A percentile compares a stretch with the other conserved stretches of the same genome.
These are phyloP conservation scores for Asbolus verrucosus DNA, from an alignment of 1,140 invertebrate genomes.

Conservation along the genomic window DNA sequence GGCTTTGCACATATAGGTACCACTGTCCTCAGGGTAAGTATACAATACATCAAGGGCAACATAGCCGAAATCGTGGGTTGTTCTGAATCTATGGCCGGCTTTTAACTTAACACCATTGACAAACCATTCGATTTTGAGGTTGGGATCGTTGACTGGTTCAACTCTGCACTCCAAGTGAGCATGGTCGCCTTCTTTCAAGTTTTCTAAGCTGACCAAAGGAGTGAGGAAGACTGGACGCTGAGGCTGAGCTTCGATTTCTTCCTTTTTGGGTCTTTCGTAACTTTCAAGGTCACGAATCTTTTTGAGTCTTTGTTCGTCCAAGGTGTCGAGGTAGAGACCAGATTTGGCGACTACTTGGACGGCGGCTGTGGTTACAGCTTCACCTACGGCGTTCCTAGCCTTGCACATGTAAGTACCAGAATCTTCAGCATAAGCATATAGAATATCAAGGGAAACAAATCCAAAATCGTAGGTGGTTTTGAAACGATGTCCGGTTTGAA, in stretches of 20 bases:
- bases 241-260: conserved; percentile 81
- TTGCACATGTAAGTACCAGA: conserved; percentile 95
- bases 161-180: conserved; percentile 96
- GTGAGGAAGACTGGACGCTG: conserved; percentile 90
- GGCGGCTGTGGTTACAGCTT: conserved; percentile 91
- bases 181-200: conserved; percentile 90
- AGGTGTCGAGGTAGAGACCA: conserved; percentile 85
- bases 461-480: conserved; percentile 96
- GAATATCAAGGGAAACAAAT: conserved; percentile 93
- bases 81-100: conserved; percentile 88
- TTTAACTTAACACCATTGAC: conserved; percentile 84
- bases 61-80: conserved; percentile 96
- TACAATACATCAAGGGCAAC: conserved; percentile 95
- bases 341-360: conserved; percentile 89
- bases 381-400: conserved; percentile 91
- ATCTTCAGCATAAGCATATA: conserved; percentile 97
- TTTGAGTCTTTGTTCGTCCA: conserved; percentile 88
- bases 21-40: conserved; percentile 92
- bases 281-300: conserved; percentile 92
- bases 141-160: conserved; percentile 95
- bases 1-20: conserved; percentile 95
- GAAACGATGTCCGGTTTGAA: conserved; percentile 90
- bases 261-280: conserved; percentile 79
- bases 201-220: conserved; percentile 85
- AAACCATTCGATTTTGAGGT: conserved; percentile 96